phyloP scores from a whole-genome alignment of 1,140 invertebrate genomes.

The Muscidifurax raptorellus region DNA sequence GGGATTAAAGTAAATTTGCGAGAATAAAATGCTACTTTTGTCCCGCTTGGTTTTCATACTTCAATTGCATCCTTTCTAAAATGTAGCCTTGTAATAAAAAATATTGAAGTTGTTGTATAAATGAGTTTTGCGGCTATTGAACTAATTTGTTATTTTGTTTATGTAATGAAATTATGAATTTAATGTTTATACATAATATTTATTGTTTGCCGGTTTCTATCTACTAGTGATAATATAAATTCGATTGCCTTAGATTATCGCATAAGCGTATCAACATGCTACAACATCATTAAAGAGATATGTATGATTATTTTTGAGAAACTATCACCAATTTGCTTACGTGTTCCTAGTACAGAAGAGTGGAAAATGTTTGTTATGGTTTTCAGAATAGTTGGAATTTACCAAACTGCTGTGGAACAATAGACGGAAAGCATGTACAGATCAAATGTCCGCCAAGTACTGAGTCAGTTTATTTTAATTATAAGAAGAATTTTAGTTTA shows the following conservation, averaged over 20 bases:
- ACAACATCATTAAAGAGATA: conserved; percentile 40
- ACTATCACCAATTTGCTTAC: not conserved
- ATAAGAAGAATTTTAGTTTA: conserved; percentile 6
- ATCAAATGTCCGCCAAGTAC: conserved; percentile 13
- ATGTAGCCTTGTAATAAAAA: too few species aligned
- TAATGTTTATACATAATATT: not conserved
- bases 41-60: too few species aligned
- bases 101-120: too few species aligned
- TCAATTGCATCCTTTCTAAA: too few species aligned
- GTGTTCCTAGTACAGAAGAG: not conserved
- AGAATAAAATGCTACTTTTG: too few species aligned
- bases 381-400: conserved; percentile 16
- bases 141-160: not conserved
- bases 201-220: conserved; percentile 7
- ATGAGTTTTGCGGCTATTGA: too few species aligned
- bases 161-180: not conserved
- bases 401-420: conserved; percentile 4
- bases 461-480: conserved; percentile 15
- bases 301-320: too few species aligned
- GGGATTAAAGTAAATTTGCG: too few species aligned
- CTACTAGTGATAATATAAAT: conserved; percentile 34
- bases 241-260: conserved; percentile 31
- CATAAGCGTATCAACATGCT: conserved; percentile 22
- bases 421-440: conserved; percentile 31
- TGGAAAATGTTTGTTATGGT: not conserved